phyloP scores from a whole-genome alignment of 2,113 vertebrate species.

The Laticauda colubrina region DNA sequence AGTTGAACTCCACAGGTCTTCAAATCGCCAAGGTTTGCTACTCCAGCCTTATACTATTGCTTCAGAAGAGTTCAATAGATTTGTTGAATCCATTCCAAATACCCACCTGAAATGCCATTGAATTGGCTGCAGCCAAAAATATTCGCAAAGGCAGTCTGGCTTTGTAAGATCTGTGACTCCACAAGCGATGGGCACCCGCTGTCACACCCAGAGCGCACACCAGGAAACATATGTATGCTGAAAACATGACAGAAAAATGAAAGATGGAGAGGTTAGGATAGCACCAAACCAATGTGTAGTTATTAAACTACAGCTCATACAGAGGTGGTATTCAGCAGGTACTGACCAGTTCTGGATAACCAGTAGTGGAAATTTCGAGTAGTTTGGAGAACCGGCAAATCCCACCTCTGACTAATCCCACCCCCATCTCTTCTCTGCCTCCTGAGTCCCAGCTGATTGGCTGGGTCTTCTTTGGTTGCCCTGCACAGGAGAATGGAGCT shows the following conservation, averaged over 20 bases:
- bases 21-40: neutral
- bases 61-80: neutral
- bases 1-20: neutral
- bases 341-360: too few species aligned
- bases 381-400: too few species aligned
- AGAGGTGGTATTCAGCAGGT: too few species aligned
- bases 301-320: neutral
- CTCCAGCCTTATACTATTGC: neutral
- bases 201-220: slow-evolving; percentile 75
- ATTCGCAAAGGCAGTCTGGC: slow-evolving; percentile 79
- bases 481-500: too few species aligned
- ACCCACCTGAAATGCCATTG: slow-evolving; percentile 83
- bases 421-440: too few species aligned
- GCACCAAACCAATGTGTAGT: neutral
- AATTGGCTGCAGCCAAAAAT: slow-evolving; percentile 79
- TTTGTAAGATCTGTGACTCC: slow-evolving; percentile 83
- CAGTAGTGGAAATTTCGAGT: too few species aligned
- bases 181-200: slow-evolving; percentile 75
- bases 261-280: neutral
- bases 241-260: slow-evolving; percentile 58
- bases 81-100: neutral
- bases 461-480: too few species aligned
- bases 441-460: too few species aligned
- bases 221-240: slow-evolving; percentile 77
- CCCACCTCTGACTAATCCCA: too few species aligned